Evolutionary conservation across 2,888 invertebrate species (phyloP), one percentile per base, ranked within the genome.

Genomic region (Danaus chrysippus): DNA sequence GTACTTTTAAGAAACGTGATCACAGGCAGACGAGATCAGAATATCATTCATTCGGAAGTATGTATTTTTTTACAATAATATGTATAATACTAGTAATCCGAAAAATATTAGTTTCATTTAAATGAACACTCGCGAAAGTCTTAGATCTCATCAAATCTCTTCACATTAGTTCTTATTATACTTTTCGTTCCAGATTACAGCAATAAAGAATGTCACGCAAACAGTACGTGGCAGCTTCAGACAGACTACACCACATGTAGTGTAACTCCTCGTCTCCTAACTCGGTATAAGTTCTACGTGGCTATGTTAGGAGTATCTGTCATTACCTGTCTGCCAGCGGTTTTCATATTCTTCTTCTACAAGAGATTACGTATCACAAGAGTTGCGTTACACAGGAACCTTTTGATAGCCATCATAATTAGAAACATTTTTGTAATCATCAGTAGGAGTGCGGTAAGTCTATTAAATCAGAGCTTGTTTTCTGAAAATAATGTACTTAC

Each of bases 201-300:
- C 71, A 83, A 79, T 64, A 94, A 93, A 73, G 72, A 84, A 61
- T 94, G 94, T 74, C 81, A 79, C 63, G 55, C 68, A 0, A 92
- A 93, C 70, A 90, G 86, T 0, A 87, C 87, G 0, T 94, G 94
- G 94, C 91, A 92, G 58, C 75, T 86, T 0, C 83, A 87, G 62
- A 93, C 94, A 0, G 91, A 94, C 71, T 94, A 93, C 76, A 78
- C 77, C 41, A 80, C 87, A 0, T 94, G 94, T 78, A 91, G 92
- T 61, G 83, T 93, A 54, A 86, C 92, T 0, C 85, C 92, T 0
- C 83, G 92, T 0, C 84, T 93, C 11, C 74, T 91, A 46, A 75
- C 79, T 1, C 84, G 93, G 3, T 92, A 92, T 67, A 80, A 82
- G 13, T 93, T 90, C 78, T 92, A 93, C 75, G 89, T 93, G 54